A percentile compares a stretch with the other conserved stretches of the same genome.
These are phyloP conservation scores for Periophthalmodon schlosseri DNA, from an alignment of 2,113 vertebrate species.

Conservation along the genomic window DNA sequence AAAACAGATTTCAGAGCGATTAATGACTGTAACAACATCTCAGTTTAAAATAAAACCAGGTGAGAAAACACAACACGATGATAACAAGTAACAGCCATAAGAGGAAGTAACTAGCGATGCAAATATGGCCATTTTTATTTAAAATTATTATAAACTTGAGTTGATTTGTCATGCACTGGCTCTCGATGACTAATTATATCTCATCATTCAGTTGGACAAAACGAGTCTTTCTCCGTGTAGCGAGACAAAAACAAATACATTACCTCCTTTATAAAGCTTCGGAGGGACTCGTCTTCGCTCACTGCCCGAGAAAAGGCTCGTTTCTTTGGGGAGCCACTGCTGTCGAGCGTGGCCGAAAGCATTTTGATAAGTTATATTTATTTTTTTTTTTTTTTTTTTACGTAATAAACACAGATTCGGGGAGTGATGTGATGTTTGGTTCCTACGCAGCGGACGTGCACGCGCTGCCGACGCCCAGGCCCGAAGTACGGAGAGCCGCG, in stretches of 20 bases:
- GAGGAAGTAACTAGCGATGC: not conserved
- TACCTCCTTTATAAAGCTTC: constrained; percentile 77
- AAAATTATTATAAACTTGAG: not conserved
- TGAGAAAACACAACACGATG: not conserved
- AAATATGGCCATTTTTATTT: not conserved
- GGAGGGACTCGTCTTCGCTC: constrained; percentile 80
- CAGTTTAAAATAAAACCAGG: not conserved
- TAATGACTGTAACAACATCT: not conserved
- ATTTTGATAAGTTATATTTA: constrained; percentile 45
- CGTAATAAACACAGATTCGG: constrained; percentile 27
- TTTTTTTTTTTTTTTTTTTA: constrained; percentile 54
- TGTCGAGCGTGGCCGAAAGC: constrained; percentile 70
- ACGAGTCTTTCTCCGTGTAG: not conserved
- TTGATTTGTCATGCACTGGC: not conserved
- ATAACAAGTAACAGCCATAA: not conserved
- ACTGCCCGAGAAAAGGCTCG: constrained; percentile 73
- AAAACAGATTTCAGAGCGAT: not conserved
- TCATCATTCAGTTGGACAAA: not conserved
- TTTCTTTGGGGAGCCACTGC: constrained; percentile 68
- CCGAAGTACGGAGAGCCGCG: constrained; percentile 42
- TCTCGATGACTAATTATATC: not conserved
- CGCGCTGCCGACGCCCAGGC: constrained; percentile 47
- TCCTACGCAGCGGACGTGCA: constrained; percentile 43
- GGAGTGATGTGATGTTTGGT: constrained; percentile 6
- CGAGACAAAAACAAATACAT: constrained; percentile 17